A percentile compares a stretch with the other conserved stretches of the same genome.
Conservation (phyloP, 2,113 vertebrate species). For the Recurvirostra avosetta region DNA sequence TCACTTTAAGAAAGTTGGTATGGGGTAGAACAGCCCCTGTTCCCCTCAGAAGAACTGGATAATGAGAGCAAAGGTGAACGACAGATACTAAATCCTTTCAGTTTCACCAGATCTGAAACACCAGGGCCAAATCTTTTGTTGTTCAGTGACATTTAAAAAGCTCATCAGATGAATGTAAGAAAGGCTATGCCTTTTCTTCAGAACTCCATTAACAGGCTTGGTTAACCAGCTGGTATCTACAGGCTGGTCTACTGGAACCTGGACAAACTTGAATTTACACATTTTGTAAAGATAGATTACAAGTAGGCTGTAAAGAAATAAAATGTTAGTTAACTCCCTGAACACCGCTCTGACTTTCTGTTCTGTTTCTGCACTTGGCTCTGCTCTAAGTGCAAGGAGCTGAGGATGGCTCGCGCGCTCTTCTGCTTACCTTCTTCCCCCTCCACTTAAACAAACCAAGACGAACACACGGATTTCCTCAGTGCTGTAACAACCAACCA, state of each 20-base stretch:
- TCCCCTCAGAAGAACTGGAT: not conserved
- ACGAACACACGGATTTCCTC: fast-evolving
- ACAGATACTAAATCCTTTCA: not conserved
- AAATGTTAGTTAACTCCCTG: not conserved
- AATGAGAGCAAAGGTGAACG: not conserved
- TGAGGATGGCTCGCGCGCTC: not conserved
- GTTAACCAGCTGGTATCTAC: not conserved
- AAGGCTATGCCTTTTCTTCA: not conserved
- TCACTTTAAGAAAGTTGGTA: not conserved
- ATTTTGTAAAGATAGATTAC: not conserved
- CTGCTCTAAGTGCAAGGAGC: not conserved
- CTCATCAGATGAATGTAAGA: not conserved
- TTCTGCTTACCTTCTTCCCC: not conserved
- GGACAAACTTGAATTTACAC: not conserved
- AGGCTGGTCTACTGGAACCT: not conserved
- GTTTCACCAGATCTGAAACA: not conserved
- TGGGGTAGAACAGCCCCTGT: not conserved
- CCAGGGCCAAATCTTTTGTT: not conserved
- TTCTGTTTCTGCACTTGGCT: not conserved
- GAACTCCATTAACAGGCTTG: not conserved
- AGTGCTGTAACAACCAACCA: not conserved
- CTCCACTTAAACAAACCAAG: not conserved
- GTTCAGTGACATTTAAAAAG: not conserved
- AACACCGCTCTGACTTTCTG: not conserved
- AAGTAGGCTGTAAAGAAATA: not conserved